A percentile compares a stretch with the other conserved stretches of the same genome.
These are phyloP conservation scores for Diabrotica virgifera DNA, from an alignment of 1,140 invertebrate species.

Conservation along the genomic window DNA sequence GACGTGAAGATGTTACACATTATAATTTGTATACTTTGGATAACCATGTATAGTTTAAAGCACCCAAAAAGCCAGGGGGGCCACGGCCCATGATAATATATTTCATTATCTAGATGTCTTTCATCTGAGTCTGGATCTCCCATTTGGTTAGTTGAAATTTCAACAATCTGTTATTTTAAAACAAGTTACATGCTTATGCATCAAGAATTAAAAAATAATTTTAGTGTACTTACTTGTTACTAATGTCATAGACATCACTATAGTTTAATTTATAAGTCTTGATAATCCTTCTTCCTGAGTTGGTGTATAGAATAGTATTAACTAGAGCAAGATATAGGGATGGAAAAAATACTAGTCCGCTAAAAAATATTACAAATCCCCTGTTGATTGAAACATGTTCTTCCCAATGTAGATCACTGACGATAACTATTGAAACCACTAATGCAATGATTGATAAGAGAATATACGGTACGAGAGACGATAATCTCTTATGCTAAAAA, in stretches of 20 bases:
- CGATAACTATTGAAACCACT: conserved; percentile 29
- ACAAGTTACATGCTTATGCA: too few species aligned
- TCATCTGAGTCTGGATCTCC: too few species aligned
- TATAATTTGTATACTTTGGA: too few species aligned
- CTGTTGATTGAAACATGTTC: conserved; percentile 54
- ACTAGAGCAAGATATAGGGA: conserved; percentile 60
- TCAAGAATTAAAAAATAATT: too few species aligned
- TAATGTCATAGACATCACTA: conserved; percentile 65
- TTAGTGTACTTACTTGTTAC: conserved; percentile 61
- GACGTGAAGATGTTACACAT: too few species aligned
- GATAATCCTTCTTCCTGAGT: conserved; percentile 53
- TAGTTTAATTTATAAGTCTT: conserved; percentile 59
- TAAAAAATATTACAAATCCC: conserved; percentile 55
- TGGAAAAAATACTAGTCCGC: conserved; percentile 63
- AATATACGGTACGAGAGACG: conserved; percentile 25
- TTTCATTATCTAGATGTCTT: too few species aligned
- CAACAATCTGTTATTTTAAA: too few species aligned
- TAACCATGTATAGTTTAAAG: too few species aligned
- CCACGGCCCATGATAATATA: too few species aligned
- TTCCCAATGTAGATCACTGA: conserved; percentile 38
- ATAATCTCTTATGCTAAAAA: conserved; percentile 32
- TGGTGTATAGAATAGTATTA: conserved; percentile 56
- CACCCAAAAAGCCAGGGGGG: too few species aligned
- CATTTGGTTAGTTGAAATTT: too few species aligned
- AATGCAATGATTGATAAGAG: conserved; percentile 28